Conservation (phyloP, 1,140 invertebrate genomes). For the Diuraphis noxia region DNA sequence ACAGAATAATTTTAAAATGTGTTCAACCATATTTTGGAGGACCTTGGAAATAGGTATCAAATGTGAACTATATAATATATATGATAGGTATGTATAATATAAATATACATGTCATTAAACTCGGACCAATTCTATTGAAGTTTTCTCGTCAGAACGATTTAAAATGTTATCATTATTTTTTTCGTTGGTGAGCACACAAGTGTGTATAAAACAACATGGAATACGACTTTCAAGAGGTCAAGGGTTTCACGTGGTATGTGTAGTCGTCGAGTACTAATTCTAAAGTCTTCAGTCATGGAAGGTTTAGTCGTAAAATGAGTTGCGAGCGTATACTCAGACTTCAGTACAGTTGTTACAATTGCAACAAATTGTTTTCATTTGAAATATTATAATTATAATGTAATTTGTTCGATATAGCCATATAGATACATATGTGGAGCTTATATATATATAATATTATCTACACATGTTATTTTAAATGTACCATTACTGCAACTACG, state of each 20-base stretch:
- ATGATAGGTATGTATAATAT: too few relatives aligned
- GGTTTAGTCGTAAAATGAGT: neutral
- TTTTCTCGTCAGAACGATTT: neutral
- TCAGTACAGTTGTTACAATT: neutral
- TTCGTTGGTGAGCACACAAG: neutral
- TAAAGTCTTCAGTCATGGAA: neutral
- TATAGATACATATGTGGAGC: neutral
- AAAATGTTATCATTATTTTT: neutral
- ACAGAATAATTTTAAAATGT: too few relatives aligned
- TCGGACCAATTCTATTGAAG: neutral
- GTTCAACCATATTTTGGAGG: too few relatives aligned
- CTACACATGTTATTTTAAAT: neutral
- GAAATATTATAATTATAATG: neutral
- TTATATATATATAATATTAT: neutral
- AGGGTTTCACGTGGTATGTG: neutral
- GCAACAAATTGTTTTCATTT: neutral
- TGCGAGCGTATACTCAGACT: neutral
- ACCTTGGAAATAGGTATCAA: too few relatives aligned
- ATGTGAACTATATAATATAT: neutral
- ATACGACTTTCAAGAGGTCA: neutral
- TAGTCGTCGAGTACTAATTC: neutral
- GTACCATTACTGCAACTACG: too few relatives aligned
- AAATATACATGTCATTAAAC: neutral
- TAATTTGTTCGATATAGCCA: neutral
- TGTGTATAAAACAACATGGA: neutral